Base-by-base conservation (phyloP, 1,140 invertebrate species). In the Acromyrmex heyeri region DNA sequence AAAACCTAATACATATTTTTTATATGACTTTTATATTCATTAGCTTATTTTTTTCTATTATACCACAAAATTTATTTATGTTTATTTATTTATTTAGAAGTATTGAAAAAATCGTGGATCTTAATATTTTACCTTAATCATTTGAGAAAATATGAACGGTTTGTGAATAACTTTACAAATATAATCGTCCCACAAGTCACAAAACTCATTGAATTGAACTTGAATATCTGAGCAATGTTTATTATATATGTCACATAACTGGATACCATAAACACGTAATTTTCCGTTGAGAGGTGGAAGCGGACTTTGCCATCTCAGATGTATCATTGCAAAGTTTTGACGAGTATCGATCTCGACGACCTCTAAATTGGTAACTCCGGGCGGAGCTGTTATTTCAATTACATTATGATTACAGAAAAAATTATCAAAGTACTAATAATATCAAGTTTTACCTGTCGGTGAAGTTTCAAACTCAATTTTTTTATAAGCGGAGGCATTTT, bases 231-330 rank as follows among this genome's bases (percentile, higher is more conserved):
- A 4, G 24, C 77, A 83, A 38, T 0, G 0, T 44, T 44, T 44
- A 0, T 0, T 44, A 44, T 44, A 44, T 44, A 8, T 44, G 7
- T 61, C 3, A 14, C 55, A 62, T 24, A 61, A 59, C 0, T 16
- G 4, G 0, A 75, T 1, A 67, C 21, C 1, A 57, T 90, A 91
- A 59, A 30, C 0, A 30, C n/a, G 10, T 10, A 92, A 59, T 64
- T 85, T 61, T 3, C 91, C 91, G 7, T 92, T 89, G 2, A 30
- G 75, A 34, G 91, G 91, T 62, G 81, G 62, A 44, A 24, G 7
- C 21, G 88, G 91, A 44, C 81, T 38, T 53, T 81, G 70, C 91
- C 91, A 92, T 50, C 91, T 87, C 5, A 92, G 55, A 21, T 81
- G 16, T 53, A 87, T 59, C 0, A 62, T 55, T 4, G 6, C 16